Base-by-base conservation (phyloP, 2,888 invertebrate genomes). In the Epistrophe eligans region DNA sequence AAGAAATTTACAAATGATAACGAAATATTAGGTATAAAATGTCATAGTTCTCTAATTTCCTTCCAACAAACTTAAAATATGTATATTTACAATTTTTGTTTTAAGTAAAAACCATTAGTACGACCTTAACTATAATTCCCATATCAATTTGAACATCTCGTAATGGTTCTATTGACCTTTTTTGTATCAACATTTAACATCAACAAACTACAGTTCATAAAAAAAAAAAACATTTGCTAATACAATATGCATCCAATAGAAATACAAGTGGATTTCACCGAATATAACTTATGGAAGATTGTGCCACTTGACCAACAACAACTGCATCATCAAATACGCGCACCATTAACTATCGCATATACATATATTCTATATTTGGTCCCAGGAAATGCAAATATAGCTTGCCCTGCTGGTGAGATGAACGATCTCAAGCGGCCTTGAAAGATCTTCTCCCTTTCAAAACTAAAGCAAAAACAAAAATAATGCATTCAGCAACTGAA, bases 391-490 rank as follows among this genome's bases (percentile, higher is more conserved):
- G 55, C 79, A 74, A 79, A 83, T 45, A 66, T n/a, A 66, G 35
- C 43, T n/a, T n/a, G 35, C 57, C 52, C 55, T 38, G 55, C 32
- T 13, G 45, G 45, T 13, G 73, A 83, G 82, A 74, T 79, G 73
- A 84, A 84, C 55, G 83, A 79, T 84, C 83, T 79, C 79, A 45
- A 6, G 52, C 64, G 83, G 74, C 83, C 82, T 82, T 82, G 82
- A 82, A 66, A 17, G 58, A 72, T 58, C 58, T 9, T 71, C 43
- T 64, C 19, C 32, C 40, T 19, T 28, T 55, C 64, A 32, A 15
- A 28, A 45, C 24, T 24, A 24, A 24, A 24, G 24, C 24, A 24
- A 24, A 1, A 24, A 24, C 24, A 32, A 32, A 19, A 40, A 19
- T 48, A 28, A 38, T 58, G 32, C 43, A 77, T 57, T 71, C 4